Evolutionary conservation across 2,888 invertebrate genomes (phyloP), one percentile per base, ranked within the genome.

Genomic region (Yponomeuta plumbellus): DNA sequence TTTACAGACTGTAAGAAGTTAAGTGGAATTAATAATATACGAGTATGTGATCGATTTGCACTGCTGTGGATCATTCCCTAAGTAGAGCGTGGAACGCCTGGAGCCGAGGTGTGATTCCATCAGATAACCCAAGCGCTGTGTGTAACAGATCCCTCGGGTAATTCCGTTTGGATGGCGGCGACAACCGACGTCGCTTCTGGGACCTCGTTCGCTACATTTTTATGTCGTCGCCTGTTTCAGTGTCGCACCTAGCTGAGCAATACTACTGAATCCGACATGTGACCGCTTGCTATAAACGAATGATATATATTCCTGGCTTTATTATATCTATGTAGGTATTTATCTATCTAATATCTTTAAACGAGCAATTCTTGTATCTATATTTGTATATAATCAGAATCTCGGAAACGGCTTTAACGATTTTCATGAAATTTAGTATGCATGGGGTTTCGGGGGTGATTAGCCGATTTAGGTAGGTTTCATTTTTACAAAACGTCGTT

Each of bases 141-240:
- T 61, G 20, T 61, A 61, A 34, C 34, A 34, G 26, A 57, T 57
- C 57, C 65, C 56, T 1, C 56, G 65, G 65, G 65, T 57, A 65
- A 65, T 65, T 57, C n/a, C 65, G 65, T 63, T 44, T 22, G 44
- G 63, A 63, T 8, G 44, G 44, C 10, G 63, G 40, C 23, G 44
- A 63, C 40, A 63, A 63, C 63, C 44, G 22, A 63, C 23, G 63
- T 63, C 63, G 40, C 63, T 21, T 21, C 40, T 44, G 40, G 63
- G 63, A 63, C 22, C 40, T 63, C 63, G 63, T 52, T 52, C 44
- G 63, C 63, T 63, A 40, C 44, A 63, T 44, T 40, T 63, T 63
- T 44, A 63, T 63, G 63, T 63, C 63, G 13, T 11, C 40, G 22
- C 44, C 63, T 63, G 52, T 21, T 63, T 63, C 2, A 52, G 61